phyloP scores from a whole-genome alignment of 1,140 invertebrate species.

The Drosophila athabasca region DNA sequence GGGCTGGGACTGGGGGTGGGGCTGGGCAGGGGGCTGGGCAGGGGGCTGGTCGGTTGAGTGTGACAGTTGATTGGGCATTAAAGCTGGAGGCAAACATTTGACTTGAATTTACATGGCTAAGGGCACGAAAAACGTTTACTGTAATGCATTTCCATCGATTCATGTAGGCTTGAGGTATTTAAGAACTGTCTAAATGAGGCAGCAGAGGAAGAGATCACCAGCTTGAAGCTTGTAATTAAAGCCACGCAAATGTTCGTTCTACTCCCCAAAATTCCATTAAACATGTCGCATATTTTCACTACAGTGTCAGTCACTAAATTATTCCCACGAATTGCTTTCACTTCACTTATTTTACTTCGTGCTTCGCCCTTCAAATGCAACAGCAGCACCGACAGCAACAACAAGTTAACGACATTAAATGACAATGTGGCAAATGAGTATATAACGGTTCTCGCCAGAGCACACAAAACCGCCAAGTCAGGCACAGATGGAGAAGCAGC shows the following conservation, averaged over 20 bases:
- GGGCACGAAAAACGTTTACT: too few species aligned
- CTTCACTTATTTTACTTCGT: neutral
- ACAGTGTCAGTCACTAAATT: neutral
- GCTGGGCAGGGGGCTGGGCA: too few species aligned
- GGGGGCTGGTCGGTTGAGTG: neutral
- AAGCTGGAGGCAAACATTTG: constrained; percentile 11
- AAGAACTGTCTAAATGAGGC: too few species aligned
- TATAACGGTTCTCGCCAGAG: constrained; percentile 30
- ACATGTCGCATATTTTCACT: neutral
- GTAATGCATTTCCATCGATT: too few species aligned
- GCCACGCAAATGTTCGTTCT: too few species aligned
- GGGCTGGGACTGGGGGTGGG: neutral
- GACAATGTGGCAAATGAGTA: constrained; percentile 60
- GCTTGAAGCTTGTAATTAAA: too few species aligned
- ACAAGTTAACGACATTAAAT: constrained; percentile 61
- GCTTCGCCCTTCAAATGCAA: neutral
- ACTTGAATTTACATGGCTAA: constrained; percentile 34
- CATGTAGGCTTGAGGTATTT: too few species aligned
- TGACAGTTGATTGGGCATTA: constrained; percentile 32
- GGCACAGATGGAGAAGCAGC: constrained; percentile 26
- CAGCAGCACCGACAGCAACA: constrained; percentile 21
- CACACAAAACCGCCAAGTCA: constrained; percentile 65
- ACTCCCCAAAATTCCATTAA: too few species aligned
- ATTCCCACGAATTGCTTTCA: neutral
- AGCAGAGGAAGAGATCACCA: too few species aligned